Evolutionary conservation across 2,113 vertebrate species (phyloP).

Genomic region (Colaptes auratus): DNA sequence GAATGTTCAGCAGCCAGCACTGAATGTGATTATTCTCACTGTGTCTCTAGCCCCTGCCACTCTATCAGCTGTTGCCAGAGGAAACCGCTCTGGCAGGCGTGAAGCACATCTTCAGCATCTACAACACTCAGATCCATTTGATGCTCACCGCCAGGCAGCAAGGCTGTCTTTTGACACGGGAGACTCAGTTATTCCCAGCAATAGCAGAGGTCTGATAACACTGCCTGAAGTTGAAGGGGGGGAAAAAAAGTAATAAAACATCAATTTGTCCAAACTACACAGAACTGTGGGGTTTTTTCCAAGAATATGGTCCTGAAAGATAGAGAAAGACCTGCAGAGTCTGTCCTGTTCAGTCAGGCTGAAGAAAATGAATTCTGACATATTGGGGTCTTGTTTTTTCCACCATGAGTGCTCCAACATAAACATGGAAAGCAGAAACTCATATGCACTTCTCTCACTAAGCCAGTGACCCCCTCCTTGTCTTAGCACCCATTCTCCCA

Average conservation of each 20-base stretch:
- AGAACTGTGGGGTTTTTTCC: neutral
- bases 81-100: neutral
- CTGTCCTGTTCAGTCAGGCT: neutral
- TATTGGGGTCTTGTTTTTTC: neutral
- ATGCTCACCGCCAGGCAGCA: neutral
- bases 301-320: neutral
- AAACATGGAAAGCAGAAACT: neutral
- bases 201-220: neutral
- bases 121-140: neutral
- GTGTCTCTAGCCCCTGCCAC: neutral
- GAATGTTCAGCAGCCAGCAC: neutral
- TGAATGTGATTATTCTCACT: neutral
- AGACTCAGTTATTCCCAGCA: neutral
- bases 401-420: neutral
- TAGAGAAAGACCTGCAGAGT: neutral
- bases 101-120: neutral
- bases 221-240: neutral
- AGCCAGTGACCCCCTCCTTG: neutral
- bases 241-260: neutral
- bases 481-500: neutral
- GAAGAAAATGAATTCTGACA: neutral
- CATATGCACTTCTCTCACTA: neutral
- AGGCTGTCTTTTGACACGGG: neutral
- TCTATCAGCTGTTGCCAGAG: neutral
- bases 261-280: neutral